Evolutionary conservation across 2,797 vertebrate genomes (phyloP).

Genomic region (Decapterus maruadsi): DNA sequence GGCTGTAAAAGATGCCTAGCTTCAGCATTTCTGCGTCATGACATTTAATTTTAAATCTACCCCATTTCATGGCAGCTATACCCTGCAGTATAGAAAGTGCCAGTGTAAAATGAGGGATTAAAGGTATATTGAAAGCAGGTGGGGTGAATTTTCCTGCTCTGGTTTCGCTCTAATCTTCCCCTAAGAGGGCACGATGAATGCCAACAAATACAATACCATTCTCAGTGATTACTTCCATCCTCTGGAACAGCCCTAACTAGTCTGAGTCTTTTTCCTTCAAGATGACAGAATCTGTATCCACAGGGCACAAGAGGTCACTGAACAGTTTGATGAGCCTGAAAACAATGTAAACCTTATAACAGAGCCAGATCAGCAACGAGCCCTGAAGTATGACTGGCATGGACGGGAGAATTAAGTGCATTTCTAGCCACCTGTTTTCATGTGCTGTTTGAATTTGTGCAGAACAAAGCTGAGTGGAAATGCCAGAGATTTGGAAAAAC

Average conservation of each 20-base stretch:
- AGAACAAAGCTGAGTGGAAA: neutral
- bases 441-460: neutral
- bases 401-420: neutral
- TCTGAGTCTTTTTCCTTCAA: constrained; percentile 32
- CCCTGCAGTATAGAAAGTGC: constrained; percentile 41
- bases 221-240: constrained; percentile 66
- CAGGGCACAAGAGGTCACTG: constrained; percentile 40
- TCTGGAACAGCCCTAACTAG: constrained; percentile 56
- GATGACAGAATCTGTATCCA: constrained; percentile 39
- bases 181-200: constrained; percentile 62
- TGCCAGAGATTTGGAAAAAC: neutral
- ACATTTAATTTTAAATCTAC: constrained; percentile 36
- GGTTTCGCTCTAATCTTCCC: constrained; percentile 64
- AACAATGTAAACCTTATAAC: constrained; percentile 38
- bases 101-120: constrained; percentile 59
- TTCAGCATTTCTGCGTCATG: constrained; percentile 24
- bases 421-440: constrained; percentile 8
- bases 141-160: constrained; percentile 63
- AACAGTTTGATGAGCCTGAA: constrained; percentile 48
- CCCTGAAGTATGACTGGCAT: constrained; percentile 14
- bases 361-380: constrained; percentile 4
- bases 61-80: constrained; percentile 18
- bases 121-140: constrained; percentile 68
- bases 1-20: constrained; percentile 35
- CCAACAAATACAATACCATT: constrained; percentile 73